Evolutionary conservation across 1,140 invertebrate species (phyloP).

Genomic region (Cydia amplana): DNA sequence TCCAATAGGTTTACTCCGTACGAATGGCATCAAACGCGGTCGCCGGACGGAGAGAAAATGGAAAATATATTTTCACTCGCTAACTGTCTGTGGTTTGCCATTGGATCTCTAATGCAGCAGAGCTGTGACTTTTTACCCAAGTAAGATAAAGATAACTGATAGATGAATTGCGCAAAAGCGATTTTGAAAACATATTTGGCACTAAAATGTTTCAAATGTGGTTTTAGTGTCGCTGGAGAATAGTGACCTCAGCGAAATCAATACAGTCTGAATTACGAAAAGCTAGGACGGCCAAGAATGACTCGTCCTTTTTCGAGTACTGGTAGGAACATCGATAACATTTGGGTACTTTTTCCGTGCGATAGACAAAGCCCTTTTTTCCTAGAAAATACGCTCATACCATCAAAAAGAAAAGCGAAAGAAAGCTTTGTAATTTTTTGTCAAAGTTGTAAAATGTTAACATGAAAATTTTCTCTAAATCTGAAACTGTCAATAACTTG

Average conservation of each 20-base stretch:
- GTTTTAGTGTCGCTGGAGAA: slow-evolving; percentile 38
- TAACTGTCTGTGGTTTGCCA: slow-evolving; percentile 97
- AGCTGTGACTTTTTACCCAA: slow-evolving; percentile 94
- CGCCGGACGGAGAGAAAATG: slow-evolving; percentile 90
- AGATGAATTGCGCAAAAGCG: slow-evolving; percentile 37
- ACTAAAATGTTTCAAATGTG: slow-evolving; percentile 44
- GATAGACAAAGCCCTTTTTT: slow-evolving; percentile 2
- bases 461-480: background rate
- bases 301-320: background rate
- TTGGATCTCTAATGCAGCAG: slow-evolving; percentile 96
- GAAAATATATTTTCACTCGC: slow-evolving; percentile 95
- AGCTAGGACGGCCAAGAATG: background rate
- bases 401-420: background rate
- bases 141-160: slow-evolving; percentile 84
- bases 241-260: slow-evolving; percentile 32
- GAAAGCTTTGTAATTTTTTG: background rate
- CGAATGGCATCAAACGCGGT: slow-evolving; percentile 94
- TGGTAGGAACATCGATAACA: background rate
- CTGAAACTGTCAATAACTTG: background rate
- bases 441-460: background rate
- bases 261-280: slow-evolving; percentile 18
- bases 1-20: slow-evolving; percentile 91
- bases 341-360: slow-evolving; percentile 19
- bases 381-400: background rate
- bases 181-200: slow-evolving; percentile 43